Evolutionary conservation across 2,113 vertebrate genomes (phyloP).

Genomic region (human (Homo sapiens)): GRCh38 chr7:109783501-109784000

Average conservation of each 20-base stretch:
- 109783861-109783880: neutral
- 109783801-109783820: neutral
- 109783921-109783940: neutral
- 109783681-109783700: neutral
- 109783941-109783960: conserved; percentile 23
- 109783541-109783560: conserved; percentile 17
- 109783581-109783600: neutral
- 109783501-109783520: neutral
- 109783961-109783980: conserved; percentile 17
- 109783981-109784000: neutral
- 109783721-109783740: neutral
- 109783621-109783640: conserved; percentile 18
- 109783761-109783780: neutral
- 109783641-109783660: conserved; percentile 28
- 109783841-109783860: neutral
- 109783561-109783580: neutral
- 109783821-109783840: neutral
- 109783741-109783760: neutral
- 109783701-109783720: neutral
- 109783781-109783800: neutral
- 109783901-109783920: neutral
- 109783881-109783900: conserved; percentile 30
- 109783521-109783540: neutral
- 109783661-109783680: neutral
- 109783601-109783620: conserved; percentile 48